Evolutionary conservation across 1,140 invertebrate genomes (phyloP).

Genomic region (Drosophila santomea): DNA sequence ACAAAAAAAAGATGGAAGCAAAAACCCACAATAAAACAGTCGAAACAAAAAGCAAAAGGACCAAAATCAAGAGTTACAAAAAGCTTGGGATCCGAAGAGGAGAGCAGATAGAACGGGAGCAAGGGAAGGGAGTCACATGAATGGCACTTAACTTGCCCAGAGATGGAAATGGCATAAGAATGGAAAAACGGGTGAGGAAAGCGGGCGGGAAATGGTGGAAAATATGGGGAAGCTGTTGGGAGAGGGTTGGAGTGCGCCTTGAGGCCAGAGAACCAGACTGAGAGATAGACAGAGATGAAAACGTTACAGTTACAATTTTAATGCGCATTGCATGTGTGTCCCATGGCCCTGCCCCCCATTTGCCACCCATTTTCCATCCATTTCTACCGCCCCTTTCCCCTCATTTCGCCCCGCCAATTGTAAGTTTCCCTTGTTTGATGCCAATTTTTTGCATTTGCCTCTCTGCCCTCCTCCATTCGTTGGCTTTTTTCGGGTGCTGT

Average conservation of each 20-base stretch:
- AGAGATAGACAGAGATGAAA: constrained; percentile 38
- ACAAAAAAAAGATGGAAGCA: constrained; percentile 20
- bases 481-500: constrained; percentile 38
- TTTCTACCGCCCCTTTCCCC: constrained; percentile 3
- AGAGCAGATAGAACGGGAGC: constrained; percentile 30
- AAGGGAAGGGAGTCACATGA: constrained; percentile 59
- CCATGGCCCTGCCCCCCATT: not conserved
- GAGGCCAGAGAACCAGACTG: constrained; percentile 47
- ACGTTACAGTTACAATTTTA: constrained; percentile 78
- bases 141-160: constrained; percentile 74
- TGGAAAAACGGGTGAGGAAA: constrained; percentile 6
- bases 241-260: constrained; percentile 45
- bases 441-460: constrained; percentile 75
- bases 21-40: constrained; percentile 30
- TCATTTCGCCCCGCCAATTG: constrained; percentile 54
- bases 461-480: constrained; percentile 27
- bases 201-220: constrained; percentile 10
- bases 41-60: constrained; percentile 58
- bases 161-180: constrained; percentile 44
- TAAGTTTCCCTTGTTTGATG: constrained; percentile 81
- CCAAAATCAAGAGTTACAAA: constrained; percentile 47
- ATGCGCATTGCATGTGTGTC: constrained; percentile 77
- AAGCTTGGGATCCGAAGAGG: constrained; percentile 54
- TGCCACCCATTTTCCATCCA: not conserved
- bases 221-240: not conserved